Evolutionary conservation across 35 echinoderm and acorn worm genomes (phyloP).

Genomic region (Apostichopus parvimensis): DNA sequence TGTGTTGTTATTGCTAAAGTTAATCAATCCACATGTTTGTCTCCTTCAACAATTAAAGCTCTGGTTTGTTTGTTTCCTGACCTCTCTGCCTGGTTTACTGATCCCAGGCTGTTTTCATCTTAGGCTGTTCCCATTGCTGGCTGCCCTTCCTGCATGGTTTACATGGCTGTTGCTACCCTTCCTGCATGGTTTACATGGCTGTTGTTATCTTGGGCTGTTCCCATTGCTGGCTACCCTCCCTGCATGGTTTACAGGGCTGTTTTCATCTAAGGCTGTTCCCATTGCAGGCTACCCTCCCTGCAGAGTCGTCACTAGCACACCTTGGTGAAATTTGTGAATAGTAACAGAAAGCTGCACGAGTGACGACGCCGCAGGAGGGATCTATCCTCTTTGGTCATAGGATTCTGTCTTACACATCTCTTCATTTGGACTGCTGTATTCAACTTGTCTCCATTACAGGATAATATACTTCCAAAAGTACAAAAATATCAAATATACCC

Average conservation of each 20-base stretch:
- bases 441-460: too few species aligned
- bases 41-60: background rate
- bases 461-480: too few species aligned
- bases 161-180: background rate
- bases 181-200: background rate
- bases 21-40: background rate
- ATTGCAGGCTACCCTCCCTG: background rate
- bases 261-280: background rate
- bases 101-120: too few species aligned
- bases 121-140: too few species aligned
- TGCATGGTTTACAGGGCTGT: background rate
- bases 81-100: background rate
- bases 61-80: background rate
- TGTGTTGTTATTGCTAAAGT: too few species aligned
- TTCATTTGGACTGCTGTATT: too few species aligned
- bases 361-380: conserved; percentile 75
- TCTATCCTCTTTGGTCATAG: background rate
- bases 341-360: conserved; percentile 96
- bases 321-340: conserved; percentile 75
- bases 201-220: background rate
- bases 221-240: background rate
- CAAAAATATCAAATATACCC: too few species aligned
- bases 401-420: too few species aligned
- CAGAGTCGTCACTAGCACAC: conserved; percentile 99
- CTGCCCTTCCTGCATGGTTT: too few species aligned